Evolutionary conservation across 2,113 vertebrate genomes (phyloP).

Genomic region (Paracanthobrama guichenoti): DNA sequence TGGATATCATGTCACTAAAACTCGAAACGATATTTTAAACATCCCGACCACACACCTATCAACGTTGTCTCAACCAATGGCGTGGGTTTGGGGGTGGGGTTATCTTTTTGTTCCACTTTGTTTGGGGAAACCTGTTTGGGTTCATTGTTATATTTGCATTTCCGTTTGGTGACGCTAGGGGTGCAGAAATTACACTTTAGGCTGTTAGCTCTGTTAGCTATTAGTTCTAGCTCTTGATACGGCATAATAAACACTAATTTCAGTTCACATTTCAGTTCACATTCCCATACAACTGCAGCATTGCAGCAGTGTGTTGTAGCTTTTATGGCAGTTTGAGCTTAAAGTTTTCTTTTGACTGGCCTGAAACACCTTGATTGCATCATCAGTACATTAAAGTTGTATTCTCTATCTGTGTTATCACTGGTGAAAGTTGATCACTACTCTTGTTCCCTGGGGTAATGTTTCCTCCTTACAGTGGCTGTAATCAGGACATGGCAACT

Average conservation of each 20-base stretch:
- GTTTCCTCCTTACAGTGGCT: conserved; percentile 49
- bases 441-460: conserved; percentile 14
- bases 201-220: too few species aligned
- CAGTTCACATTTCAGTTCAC: neutral
- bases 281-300: neutral
- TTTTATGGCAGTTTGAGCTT: neutral
- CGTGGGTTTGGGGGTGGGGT: neutral
- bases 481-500: conserved; percentile 2
- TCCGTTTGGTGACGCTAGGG: neutral
- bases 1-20: neutral
- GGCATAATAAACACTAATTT: neutral
- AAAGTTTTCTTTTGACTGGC: neutral
- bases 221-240: neutral
- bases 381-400: conserved; percentile 64
- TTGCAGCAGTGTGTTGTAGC: neutral
- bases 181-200: neutral
- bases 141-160: neutral
- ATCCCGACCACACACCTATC: neutral
- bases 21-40: neutral
- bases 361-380: conserved; percentile 46
- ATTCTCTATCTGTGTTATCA: conserved; percentile 31
- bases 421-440: conserved; percentile 40
- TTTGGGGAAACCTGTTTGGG: neutral
- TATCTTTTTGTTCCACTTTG: neutral
- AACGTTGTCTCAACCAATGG: neutral